Conservation (phyloP, 2,888 invertebrate genomes). For the Augiades crinisus region DNA sequence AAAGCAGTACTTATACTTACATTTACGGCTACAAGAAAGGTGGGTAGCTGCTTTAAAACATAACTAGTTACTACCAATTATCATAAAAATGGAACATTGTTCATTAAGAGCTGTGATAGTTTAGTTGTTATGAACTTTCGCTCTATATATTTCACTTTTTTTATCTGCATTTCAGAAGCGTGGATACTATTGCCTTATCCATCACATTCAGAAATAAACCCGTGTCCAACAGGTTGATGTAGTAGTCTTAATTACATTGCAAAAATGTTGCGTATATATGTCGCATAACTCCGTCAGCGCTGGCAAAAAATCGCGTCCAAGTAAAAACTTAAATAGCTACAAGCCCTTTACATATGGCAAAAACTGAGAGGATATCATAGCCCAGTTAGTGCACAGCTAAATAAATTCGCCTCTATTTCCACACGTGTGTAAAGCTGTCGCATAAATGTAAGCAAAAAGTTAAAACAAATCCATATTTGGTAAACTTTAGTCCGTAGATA, state of each 20-base stretch:
- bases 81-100: no score
- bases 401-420: constrained; percentile 5
- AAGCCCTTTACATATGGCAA: constrained; percentile 20
- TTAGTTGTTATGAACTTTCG: no score
- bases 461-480: neutral
- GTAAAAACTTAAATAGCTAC: neutral
- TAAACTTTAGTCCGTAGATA: neutral
- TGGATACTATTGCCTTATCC: no score
- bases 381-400: constrained; percentile 27
- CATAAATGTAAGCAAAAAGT: neutral
- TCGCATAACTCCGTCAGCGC: neutral
- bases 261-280: neutral
- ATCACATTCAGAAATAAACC: no score
- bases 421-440: neutral
- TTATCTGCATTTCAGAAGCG: no score
- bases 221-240: no score
- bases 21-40: no score
- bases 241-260: neutral
- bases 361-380: constrained; percentile 31
- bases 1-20: no score
- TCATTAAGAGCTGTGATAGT: no score
- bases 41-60: no score
- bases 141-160: no score
- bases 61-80: no score
- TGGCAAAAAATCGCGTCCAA: constrained; percentile 1